Evolutionary conservation across 2,797 vertebrate species (phyloP).

Genomic region (Pipistrellus nathusii): DNA sequence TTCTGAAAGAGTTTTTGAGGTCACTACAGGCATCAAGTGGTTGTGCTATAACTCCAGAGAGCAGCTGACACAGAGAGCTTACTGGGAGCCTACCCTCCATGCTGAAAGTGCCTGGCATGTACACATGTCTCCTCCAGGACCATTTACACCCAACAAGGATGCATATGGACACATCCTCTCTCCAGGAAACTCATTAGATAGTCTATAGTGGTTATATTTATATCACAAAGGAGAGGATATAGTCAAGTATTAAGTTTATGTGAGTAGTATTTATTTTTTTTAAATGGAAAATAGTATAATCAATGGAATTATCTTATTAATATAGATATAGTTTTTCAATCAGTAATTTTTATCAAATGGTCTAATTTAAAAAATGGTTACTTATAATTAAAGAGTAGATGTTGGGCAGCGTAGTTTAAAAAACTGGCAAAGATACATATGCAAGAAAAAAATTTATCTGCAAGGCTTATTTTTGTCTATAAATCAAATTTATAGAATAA

Average conservation of each 20-base stretch:
- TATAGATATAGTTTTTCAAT: neutral
- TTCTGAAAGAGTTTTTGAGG: neutral
- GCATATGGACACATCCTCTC: neutral
- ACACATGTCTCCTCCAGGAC: neutral
- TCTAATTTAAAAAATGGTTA: neutral
- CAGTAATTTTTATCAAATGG: slow-evolving; percentile 22
- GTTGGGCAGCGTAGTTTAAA: neutral
- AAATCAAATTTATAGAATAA: slow-evolving; percentile 55
- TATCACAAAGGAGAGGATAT: neutral
- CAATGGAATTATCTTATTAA: slow-evolving; percentile 14
- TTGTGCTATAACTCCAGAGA: neutral
- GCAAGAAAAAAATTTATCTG: slow-evolving; percentile 27
- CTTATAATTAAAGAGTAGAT: slow-evolving; percentile 39
- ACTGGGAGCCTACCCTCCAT: neutral
- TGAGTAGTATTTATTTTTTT: neutral
- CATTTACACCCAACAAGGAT: neutral
- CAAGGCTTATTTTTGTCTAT: neutral
- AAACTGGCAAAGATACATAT: slow-evolving; percentile 30
- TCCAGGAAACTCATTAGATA: slow-evolving; percentile 10
- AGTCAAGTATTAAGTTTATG: neutral
- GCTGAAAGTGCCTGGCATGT: neutral
- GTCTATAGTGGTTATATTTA: slow-evolving; percentile 2
- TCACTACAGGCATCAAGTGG: neutral
- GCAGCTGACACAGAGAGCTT: neutral
- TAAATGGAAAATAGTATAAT: slow-evolving; percentile 1